phyloP scores from a whole-genome alignment of 2,797 vertebrate species.

The Microctenopoma lineatum region DNA sequence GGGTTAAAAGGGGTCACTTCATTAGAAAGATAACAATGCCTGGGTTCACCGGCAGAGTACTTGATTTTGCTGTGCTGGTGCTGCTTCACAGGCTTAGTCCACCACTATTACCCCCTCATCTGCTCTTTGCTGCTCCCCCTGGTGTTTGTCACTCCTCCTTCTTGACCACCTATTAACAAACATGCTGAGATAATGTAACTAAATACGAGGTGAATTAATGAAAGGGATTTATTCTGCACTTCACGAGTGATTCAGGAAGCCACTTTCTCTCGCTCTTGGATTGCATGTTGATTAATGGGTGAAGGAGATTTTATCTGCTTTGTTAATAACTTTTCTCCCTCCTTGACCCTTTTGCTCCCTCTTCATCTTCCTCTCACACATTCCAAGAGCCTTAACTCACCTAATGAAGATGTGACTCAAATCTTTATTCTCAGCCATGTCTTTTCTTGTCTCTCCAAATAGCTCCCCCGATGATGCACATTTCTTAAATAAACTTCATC shows the following conservation, averaged over 20 bases:
- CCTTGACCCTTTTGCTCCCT: constrained; percentile 55
- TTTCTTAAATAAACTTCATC: constrained; percentile 43
- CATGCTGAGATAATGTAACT: constrained; percentile 65
- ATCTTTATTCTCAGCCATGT: constrained; percentile 43
- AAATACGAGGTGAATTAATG: constrained; percentile 55
- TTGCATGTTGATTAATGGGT: constrained; percentile 62
- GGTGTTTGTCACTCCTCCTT: constrained; percentile 54
- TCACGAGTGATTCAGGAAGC: constrained; percentile 36
- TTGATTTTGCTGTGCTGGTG: constrained; percentile 58
- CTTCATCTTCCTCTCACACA: constrained; percentile 56
- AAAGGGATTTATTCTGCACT: constrained; percentile 48
- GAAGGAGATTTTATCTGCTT: constrained; percentile 67
- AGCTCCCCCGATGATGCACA: constrained; percentile 32
- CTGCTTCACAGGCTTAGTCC: constrained; percentile 50
- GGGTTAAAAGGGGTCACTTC: constrained; percentile 65
- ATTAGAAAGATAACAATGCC: constrained; percentile 60
- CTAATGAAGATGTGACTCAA: constrained; percentile 56
- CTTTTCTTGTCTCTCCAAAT: constrained; percentile 50
- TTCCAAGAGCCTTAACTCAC: constrained; percentile 60
- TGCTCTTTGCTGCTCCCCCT: constrained; percentile 64
- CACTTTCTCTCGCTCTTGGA: constrained; percentile 50
- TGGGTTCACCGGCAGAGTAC: constrained; percentile 7
- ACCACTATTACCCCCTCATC: constrained; percentile 46
- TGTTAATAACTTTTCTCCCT: constrained; percentile 65
- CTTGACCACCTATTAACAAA: constrained; percentile 69